Conservation (phyloP, 2,113 vertebrate species). For the Notarius lentiginosus region DNA sequence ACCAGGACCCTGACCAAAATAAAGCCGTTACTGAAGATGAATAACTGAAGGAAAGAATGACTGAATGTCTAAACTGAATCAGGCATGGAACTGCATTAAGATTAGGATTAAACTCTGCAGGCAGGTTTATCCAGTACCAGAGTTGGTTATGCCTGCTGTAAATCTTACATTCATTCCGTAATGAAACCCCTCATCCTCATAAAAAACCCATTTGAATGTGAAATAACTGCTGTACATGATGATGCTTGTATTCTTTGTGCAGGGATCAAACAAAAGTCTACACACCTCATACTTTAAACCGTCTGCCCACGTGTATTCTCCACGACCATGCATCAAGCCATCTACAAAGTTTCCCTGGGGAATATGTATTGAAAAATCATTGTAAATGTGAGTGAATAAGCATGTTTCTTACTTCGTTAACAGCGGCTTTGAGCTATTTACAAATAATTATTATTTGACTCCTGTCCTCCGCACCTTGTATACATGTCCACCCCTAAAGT, state of each 20-base stretch:
- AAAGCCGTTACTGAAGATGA: neutral
- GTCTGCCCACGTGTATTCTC: conserved; percentile 77
- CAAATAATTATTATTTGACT: neutral
- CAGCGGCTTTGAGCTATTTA: neutral
- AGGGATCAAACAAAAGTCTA: neutral
- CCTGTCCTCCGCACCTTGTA: conserved; percentile 72
- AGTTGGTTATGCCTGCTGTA: neutral
- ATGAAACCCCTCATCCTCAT: neutral
- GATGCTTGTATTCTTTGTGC: neutral
- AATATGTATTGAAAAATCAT: conserved; percentile 10
- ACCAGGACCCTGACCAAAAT: neutral
- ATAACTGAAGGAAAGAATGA: neutral
- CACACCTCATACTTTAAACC: conserved; percentile 87
- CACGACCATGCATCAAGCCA: conserved; percentile 85
- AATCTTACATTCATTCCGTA: neutral
- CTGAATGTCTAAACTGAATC: neutral
- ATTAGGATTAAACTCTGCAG: neutral
- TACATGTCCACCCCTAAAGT: conserved; percentile 78
- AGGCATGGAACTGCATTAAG: neutral
- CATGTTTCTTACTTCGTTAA: neutral
- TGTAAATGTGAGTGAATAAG: no score
- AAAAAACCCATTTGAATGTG: neutral
- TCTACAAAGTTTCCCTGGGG: conserved; percentile 84
- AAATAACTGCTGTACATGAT: neutral
- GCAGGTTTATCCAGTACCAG: neutral